phyloP scores from a whole-genome alignment of 2,888 invertebrate species.

The Orthosia gothica region DNA sequence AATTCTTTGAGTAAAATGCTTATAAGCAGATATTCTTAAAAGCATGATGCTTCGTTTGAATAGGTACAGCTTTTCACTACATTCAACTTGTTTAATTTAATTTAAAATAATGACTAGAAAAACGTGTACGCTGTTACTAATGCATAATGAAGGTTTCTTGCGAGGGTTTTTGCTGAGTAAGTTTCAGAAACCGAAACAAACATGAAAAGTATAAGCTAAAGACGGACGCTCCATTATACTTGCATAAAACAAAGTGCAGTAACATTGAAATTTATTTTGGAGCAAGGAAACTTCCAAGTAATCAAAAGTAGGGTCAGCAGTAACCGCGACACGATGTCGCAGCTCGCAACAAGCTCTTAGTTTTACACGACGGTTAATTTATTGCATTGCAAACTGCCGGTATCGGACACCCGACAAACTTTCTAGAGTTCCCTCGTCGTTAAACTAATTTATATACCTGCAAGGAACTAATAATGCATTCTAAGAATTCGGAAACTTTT shows the following conservation, averaged over 20 bases:
- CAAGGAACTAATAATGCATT: constrained; percentile 45
- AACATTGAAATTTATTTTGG: constrained; percentile 53
- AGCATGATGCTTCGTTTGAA: constrained; percentile 3
- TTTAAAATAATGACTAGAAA: constrained; percentile 20
- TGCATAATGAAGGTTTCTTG: constrained; percentile 4
- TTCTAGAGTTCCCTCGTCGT: constrained; percentile 59
- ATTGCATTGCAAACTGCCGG: constrained; percentile 65
- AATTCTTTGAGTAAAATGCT: constrained; percentile 17
- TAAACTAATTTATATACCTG: constrained; percentile 54
- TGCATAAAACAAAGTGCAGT: constrained; percentile 36
- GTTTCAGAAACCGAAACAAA: constrained; percentile 25
- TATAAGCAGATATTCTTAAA: constrained; percentile 29
- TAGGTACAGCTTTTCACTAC: constrained; percentile 1
- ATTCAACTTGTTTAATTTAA: constrained; percentile 19
- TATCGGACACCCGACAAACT: constrained; percentile 62
- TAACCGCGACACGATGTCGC: constrained; percentile 47
- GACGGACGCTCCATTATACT: constrained; percentile 31
- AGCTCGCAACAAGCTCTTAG: constrained; percentile 37
- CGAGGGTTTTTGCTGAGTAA: not conserved
- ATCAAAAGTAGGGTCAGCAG: constrained; percentile 28
- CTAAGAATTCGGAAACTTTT: constrained; percentile 24
- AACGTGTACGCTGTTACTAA: not conserved
- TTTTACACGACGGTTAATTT: constrained; percentile 63
- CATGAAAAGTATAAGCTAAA: constrained; percentile 21
- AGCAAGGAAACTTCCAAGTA: constrained; percentile 47